These are phyloP conservation scores for Microcebus ravelobensis DNA, from an alignment of 2,113 vertebrate genomes.

Conservation along the genomic window DNA sequence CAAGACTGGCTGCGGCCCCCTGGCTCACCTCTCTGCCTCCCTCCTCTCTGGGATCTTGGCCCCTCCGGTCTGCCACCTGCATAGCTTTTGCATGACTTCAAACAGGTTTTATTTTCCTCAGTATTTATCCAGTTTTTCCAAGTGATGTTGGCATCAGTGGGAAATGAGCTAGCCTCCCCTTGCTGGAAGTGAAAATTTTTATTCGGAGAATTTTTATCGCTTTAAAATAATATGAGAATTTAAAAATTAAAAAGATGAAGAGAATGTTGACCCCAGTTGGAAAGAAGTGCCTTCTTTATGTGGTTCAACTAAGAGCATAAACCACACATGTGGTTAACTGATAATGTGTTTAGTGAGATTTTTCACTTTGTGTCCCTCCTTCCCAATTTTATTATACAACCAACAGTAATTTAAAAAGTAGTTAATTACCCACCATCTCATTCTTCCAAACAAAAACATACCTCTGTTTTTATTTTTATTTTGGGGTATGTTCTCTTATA, in stretches of 20 bases:
- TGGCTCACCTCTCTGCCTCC: background rate
- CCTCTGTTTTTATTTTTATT: background rate
- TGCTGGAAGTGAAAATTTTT: conserved; percentile 3
- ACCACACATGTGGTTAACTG: background rate
- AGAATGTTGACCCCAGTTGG: background rate
- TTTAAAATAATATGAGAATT: background rate
- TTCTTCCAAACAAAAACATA: background rate
- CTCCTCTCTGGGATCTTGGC: background rate
- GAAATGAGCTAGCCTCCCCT: background rate
- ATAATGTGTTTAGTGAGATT: background rate
- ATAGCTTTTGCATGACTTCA: background rate
- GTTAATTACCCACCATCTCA: background rate
- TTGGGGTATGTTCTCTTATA: background rate
- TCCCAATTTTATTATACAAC: background rate
- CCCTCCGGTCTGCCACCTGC: background rate
- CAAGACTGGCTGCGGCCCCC: background rate
- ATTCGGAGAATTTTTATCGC: background rate
- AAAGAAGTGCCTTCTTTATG: background rate
- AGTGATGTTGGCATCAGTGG: background rate
- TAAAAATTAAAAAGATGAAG: conserved; percentile 13
- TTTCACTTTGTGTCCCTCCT: background rate
- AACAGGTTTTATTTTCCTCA: background rate
- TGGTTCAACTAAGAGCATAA: background rate
- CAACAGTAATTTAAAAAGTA: background rate
- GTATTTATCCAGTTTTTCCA: background rate